Conservation (phyloP, 2,797 vertebrate species). For the Pitangus sulphuratus region DNA sequence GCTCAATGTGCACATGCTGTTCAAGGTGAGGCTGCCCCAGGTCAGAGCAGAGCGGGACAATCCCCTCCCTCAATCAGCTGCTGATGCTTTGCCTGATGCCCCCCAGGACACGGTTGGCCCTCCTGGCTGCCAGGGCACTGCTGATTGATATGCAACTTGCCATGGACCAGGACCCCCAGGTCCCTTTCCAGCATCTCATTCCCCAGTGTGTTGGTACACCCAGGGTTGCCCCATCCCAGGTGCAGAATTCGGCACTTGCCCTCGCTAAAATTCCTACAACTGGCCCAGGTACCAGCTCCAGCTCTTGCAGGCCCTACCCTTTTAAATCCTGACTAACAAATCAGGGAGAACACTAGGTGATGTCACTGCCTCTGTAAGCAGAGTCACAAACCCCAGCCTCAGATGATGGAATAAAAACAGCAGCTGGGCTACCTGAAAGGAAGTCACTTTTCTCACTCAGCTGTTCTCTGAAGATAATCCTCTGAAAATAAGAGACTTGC, state of each 20-base stretch:
- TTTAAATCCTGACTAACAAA: neutral
- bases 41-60: neutral
- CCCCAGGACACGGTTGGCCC: neutral
- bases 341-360: neutral
- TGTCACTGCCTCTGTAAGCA: neutral
- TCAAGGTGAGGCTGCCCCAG: accelerated
- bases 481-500: neutral
- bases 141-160: neutral
- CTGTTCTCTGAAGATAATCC: neutral
- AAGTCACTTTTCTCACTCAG: neutral
- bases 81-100: neutral
- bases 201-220: neutral
- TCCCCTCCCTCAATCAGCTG: accelerated
- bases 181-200: neutral
- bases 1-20: accelerated
- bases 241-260: neutral
- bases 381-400: neutral
- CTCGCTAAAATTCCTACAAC: neutral
- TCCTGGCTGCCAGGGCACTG: neutral
- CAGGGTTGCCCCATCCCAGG: neutral
- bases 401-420: neutral
- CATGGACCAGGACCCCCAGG: neutral
- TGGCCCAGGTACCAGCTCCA: neutral
- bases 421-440: neutral
- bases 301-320: neutral